Conservation (phyloP, 2,888 invertebrate genomes). For the Eupithecia insigniata region DNA sequence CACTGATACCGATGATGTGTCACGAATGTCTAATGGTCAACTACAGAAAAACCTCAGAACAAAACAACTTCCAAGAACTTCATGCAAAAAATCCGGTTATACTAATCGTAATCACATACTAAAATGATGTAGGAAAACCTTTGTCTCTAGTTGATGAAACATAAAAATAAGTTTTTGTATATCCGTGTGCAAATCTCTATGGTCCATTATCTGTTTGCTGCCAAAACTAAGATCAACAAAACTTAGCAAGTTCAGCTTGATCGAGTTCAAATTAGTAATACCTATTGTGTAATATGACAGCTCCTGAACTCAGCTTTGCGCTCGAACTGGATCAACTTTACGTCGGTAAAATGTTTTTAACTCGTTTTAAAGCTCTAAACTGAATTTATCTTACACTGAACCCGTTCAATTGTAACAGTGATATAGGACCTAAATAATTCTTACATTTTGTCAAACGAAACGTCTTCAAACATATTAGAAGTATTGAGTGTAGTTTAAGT, state of each 20-base stretch:
- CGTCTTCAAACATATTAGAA: constrained; percentile 39
- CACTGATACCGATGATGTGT: background rate
- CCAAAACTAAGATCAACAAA: no score
- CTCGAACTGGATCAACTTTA: no score
- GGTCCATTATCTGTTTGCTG: no score
- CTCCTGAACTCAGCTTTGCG: no score
- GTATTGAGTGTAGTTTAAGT: no score
- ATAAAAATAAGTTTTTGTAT: background rate
- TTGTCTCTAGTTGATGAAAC: background rate
- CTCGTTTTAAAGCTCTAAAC: no score
- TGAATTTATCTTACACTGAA: no score
- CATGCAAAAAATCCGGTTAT: background rate
- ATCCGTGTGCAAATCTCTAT: constrained; percentile 2
- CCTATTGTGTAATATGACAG: no score
- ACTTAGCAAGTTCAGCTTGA: no score
- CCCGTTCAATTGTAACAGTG: no score
- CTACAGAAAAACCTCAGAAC: background rate
- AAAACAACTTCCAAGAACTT: background rate
- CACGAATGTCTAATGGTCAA: background rate
- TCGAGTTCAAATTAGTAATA: no score
- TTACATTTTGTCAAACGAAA: constrained; percentile 39
- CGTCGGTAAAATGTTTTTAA: no score
- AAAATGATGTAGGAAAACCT: background rate
- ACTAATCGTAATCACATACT: background rate
- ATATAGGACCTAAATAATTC: constrained; percentile 36